Conservation (phyloP, 2,888 invertebrate genomes). For the Heteromyza rotundicornis region DNA sequence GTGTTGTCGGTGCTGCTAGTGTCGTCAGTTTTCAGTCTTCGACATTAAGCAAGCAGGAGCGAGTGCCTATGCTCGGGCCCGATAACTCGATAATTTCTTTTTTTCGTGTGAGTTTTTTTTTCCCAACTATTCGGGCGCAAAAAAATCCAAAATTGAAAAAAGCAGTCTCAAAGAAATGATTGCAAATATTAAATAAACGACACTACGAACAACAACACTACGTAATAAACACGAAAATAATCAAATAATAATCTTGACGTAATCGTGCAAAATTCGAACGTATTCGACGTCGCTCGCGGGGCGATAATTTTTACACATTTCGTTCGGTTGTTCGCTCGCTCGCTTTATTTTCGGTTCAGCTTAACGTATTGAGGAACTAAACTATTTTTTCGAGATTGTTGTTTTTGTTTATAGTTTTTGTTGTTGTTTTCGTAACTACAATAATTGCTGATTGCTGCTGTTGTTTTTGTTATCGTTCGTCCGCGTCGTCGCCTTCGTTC, state of each 20-base stretch:
- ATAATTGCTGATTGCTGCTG: neutral
- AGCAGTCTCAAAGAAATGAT: neutral
- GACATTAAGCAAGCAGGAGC: constrained; percentile 10
- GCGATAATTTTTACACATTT: no score
- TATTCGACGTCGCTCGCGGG: no score
- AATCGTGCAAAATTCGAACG: constrained; percentile 35
- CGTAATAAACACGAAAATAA: constrained; percentile 9
- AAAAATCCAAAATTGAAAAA: constrained; percentile 4
- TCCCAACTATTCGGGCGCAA: neutral
- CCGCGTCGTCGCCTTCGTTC: constrained; percentile 5
- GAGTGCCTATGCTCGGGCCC: neutral
- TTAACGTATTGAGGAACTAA: no score
- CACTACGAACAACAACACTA: constrained; percentile 11
- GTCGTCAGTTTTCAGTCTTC: constrained; percentile 18
- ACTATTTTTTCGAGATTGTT: no score
- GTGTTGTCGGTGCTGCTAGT: neutral
- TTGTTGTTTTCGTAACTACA: constrained; percentile 10
- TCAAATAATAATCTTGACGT: constrained; percentile 44
- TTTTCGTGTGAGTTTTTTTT: neutral
- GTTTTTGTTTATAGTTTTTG: neutral
- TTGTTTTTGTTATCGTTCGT: neutral
- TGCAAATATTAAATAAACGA: neutral
- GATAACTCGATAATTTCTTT: neutral
- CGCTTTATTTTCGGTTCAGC: no score
- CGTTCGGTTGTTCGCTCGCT: neutral